Percentiles rank a stretch among this genome's conserved stretches.
These are phyloP conservation scores for Ypsolopha sequella DNA, from an alignment of 2,888 invertebrate species.

Conservation along the genomic window DNA sequence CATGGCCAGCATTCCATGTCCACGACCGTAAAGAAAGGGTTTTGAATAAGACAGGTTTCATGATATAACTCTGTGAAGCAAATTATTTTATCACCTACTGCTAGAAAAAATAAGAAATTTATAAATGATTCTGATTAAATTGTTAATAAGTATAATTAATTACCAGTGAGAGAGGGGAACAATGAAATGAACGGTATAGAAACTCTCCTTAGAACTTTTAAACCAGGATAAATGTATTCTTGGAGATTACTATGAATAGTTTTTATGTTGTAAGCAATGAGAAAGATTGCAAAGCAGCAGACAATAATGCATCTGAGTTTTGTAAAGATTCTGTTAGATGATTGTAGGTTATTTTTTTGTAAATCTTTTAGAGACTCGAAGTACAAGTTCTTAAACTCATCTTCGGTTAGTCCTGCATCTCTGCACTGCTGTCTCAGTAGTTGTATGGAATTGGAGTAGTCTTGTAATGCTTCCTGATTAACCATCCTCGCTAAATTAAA, in stretches of 20 bases:
- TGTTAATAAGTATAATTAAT: slow-evolving; percentile 9
- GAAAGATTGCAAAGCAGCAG: slow-evolving; percentile 21
- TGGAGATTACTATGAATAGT: slow-evolving; percentile 80
- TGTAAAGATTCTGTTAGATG: slow-evolving; percentile 1
- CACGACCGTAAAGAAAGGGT: slow-evolving; percentile 85
- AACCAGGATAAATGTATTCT: slow-evolving; percentile 84
- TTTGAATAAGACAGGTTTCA: slow-evolving; percentile 86
- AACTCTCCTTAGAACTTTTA: slow-evolving; percentile 78
- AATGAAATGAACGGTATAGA: slow-evolving; percentile 82
- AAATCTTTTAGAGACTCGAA: slow-evolving; percentile 49
- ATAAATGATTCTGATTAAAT: not conserved
- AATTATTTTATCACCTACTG: not conserved
- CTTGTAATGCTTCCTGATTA: slow-evolving; percentile 24
- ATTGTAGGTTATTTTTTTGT: slow-evolving; percentile 18
- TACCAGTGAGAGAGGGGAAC: slow-evolving; percentile 82
- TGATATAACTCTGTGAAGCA: slow-evolving; percentile 79
- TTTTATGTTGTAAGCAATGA: slow-evolving; percentile 66
- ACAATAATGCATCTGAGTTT: slow-evolving; percentile 20
- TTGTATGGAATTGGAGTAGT: slow-evolving; percentile 68
- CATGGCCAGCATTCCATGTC: slow-evolving; percentile 91
- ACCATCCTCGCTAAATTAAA: slow-evolving; percentile 17
- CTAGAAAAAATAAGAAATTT: not conserved
- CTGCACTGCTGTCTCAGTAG: slow-evolving; percentile 70
- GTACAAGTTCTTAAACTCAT: slow-evolving; percentile 73
- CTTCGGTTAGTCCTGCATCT: slow-evolving; percentile 70